Percentiles rank a stretch among this genome's conserved stretches.
Evolutionary conservation across 2,797 vertebrate genomes (phyloP).

Genomic region (Amazona ochrocephala): DNA sequence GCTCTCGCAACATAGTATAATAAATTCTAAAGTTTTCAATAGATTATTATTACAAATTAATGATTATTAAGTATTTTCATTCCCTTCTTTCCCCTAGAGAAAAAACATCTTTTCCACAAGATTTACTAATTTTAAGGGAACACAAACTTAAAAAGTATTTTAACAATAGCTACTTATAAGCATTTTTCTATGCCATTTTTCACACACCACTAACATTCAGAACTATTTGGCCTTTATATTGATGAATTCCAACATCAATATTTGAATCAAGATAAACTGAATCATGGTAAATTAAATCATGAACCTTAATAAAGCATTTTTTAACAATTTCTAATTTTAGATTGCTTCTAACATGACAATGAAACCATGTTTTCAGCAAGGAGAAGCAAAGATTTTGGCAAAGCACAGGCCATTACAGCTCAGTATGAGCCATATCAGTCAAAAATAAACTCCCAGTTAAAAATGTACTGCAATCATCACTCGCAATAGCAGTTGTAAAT

Average conservation of each 20-base stretch:
- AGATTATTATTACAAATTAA: background rate
- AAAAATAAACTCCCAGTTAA: background rate
- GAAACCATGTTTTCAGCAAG: background rate
- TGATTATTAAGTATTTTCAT: background rate
- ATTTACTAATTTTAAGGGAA: background rate
- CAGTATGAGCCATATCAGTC: background rate
- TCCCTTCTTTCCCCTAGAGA: background rate
- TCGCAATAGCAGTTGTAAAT: background rate
- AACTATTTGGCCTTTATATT: background rate
- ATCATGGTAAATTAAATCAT: background rate
- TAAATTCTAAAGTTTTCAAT: background rate
- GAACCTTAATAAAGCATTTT: background rate
- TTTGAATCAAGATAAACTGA: background rate
- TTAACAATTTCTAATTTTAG: background rate
- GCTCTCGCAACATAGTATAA: background rate
- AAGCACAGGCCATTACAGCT: background rate
- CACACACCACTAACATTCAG: background rate
- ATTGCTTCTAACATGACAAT: background rate
- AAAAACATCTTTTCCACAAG: background rate
- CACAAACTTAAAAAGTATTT: background rate
- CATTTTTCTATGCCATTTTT: background rate
- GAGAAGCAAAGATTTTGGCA: background rate
- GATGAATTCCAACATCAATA: background rate
- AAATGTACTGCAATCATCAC: background rate
- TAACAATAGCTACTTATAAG: background rate